Conservation (phyloP, 2,113 vertebrate species). For the Myiopsitta monachus region DNA sequence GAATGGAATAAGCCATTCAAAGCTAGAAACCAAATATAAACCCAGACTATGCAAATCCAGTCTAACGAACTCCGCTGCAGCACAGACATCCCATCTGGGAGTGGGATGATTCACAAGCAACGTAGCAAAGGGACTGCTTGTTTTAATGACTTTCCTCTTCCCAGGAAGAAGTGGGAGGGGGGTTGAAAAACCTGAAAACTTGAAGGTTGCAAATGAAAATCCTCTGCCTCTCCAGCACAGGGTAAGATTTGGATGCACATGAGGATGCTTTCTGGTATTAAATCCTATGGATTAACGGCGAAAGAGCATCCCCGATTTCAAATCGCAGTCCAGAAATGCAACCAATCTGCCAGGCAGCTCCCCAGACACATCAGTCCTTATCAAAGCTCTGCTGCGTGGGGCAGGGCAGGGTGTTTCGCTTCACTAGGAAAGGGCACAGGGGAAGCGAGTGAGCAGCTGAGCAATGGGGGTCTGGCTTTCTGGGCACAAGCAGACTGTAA, state of each 20-base stretch:
- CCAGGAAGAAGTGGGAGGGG: neutral
- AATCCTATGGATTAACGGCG: neutral
- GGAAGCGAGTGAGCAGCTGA: neutral
- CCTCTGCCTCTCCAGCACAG: accelerated
- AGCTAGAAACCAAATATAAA: constrained; percentile 54
- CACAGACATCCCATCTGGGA: constrained; percentile 56
- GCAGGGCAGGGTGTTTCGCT: neutral
- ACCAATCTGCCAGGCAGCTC: neutral
- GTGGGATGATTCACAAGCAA: constrained; percentile 24
- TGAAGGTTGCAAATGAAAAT: neutral
- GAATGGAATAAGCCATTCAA: constrained; percentile 22
- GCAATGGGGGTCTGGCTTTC: neutral
- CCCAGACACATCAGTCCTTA: constrained; percentile 9
- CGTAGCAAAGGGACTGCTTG: constrained; percentile 5
- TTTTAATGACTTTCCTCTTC: constrained; percentile 41
- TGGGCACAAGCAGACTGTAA: constrained; percentile 35
- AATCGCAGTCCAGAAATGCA: neutral
- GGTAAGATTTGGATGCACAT: neutral
- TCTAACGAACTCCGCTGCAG: constrained; percentile 36
- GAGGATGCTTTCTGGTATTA: neutral
- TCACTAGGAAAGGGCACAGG: constrained; percentile 16
- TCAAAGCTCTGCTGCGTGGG: neutral
- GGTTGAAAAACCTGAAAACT: neutral
- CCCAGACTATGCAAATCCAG: constrained; percentile 61
- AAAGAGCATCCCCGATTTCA: neutral